Evolutionary conservation across 2,888 invertebrate genomes (phyloP).

Genomic region (Asteroscopus sphinx): DNA sequence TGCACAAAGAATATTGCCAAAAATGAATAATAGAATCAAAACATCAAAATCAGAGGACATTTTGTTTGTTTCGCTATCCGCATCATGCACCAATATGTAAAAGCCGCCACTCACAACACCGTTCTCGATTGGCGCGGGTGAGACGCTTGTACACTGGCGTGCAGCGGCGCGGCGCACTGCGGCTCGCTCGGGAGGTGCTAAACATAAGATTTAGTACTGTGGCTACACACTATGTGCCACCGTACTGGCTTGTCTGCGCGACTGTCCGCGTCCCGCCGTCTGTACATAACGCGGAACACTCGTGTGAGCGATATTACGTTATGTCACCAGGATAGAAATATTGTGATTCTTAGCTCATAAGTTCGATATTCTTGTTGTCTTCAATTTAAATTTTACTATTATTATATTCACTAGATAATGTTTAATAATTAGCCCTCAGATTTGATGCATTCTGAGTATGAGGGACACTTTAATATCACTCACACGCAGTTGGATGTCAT

Average conservation of each 20-base stretch:
- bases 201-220: slow-evolving; percentile 63
- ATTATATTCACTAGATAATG: slow-evolving; percentile 25
- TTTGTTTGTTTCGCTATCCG: no score
- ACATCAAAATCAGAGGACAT: no score
- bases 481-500: slow-evolving; percentile 10
- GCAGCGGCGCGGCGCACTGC: slow-evolving; percentile 2
- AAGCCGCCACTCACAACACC: no score
- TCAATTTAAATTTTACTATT: slow-evolving; percentile 51
- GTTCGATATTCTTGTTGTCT: slow-evolving; percentile 54
- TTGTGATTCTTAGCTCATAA: slow-evolving; percentile 53
- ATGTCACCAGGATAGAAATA: slow-evolving; percentile 17
- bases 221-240: background rate
- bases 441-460: slow-evolving; percentile 6
- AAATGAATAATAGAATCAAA: no score
- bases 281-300: slow-evolving; percentile 5
- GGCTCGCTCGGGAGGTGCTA: slow-evolving; percentile 64
- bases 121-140: no score
- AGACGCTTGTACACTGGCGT: slow-evolving; percentile 22
- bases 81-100: no score
- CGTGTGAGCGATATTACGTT: slow-evolving; percentile 19
- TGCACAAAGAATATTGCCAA: no score
- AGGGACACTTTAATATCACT: slow-evolving; percentile 7
- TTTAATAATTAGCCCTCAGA: slow-evolving; percentile 14
- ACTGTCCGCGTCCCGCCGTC: background rate
- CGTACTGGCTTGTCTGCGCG: background rate